Conservation (phyloP, 2,797 vertebrate species). For the Myotis vivesi region DNA sequence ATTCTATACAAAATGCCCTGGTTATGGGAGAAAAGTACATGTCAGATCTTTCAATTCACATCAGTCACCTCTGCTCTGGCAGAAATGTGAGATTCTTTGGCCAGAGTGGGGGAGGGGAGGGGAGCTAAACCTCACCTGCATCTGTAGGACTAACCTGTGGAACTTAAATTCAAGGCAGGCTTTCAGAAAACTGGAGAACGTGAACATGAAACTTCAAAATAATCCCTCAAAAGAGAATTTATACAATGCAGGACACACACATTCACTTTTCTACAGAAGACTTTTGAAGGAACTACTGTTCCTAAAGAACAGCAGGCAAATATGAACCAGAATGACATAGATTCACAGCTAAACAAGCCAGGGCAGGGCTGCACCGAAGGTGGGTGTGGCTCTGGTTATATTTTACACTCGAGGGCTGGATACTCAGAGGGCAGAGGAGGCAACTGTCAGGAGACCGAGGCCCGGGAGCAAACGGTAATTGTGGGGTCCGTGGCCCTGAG, state of each 20-base stretch:
- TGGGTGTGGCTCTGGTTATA: background rate
- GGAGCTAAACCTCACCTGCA: background rate
- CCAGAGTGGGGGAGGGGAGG: background rate
- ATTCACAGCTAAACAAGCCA: too few species aligned
- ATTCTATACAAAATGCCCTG: background rate
- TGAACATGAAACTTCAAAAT: conserved; percentile 43
- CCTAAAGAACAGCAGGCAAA: background rate
- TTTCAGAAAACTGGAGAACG: conserved; percentile 31
- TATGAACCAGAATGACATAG: too few species aligned
- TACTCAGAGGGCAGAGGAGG: background rate
- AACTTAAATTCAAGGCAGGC: conserved; percentile 48
- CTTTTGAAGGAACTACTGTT: background rate
- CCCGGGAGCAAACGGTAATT: background rate
- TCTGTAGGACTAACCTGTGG: background rate
- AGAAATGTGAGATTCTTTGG: conserved; percentile 31
- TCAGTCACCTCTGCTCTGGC: background rate
- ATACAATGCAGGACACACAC: background rate
- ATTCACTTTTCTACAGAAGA: background rate
- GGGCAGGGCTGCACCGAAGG: too few species aligned
- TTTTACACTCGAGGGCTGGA: background rate
- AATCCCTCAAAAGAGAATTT: conserved; percentile 37
- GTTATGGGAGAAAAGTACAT: background rate
- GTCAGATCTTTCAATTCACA: background rate
- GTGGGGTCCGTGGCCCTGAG: background rate
- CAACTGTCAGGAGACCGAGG: background rate